Evolutionary conservation across 2,797 vertebrate species (phyloP), one percentile per base, ranked within the genome.

Genomic region (Paguma larvata): DNA sequence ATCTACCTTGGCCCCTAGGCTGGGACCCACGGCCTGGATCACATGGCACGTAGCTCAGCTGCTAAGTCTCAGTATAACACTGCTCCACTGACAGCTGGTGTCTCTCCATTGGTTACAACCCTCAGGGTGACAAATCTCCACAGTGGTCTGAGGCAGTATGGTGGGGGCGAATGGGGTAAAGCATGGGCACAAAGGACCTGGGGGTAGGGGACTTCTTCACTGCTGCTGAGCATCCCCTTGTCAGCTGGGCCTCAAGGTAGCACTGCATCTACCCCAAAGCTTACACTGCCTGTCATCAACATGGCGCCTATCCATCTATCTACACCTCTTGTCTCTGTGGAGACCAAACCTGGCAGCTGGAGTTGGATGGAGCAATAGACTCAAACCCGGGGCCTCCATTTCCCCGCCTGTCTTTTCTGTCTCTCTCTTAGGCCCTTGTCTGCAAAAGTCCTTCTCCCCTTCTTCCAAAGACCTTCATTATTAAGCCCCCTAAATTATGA

Each of bases 31-130:
- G 1, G 38, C 12, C 18, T 3, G 8, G 34, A 4, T 44, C 67
- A 32, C 27, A 3, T 63, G 67, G 25, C 8, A 11, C 3, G 2
- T 11, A 48, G 30, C 46, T 12, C 2, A 4, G 1, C 4, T 27
- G 15, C 32, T 15, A 41, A 68, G 23, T 7, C 5, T 84, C 23
- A 10, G 1, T 16, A 32, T 18, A 44, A 6, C 10, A 9, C 32
- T 7, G 18, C 11, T 41, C 48, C 48, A 9, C 9, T 0, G 8
- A 84, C 19, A 59, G 41, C 70, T 48, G 62, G 53, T 16, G 25
- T 90, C 38, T 78, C 6, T 2, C 80, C 63, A n/a, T 38, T 56
- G 63, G 10, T 38, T 63, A 41, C 18, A 10, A 9, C 44, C 82
- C 62, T 73, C 0, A 3, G 34, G 6, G 18, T 25, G 34, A 19